phyloP scores from a whole-genome alignment of 2,888 invertebrate genomes.

The Tortrix viridana region DNA sequence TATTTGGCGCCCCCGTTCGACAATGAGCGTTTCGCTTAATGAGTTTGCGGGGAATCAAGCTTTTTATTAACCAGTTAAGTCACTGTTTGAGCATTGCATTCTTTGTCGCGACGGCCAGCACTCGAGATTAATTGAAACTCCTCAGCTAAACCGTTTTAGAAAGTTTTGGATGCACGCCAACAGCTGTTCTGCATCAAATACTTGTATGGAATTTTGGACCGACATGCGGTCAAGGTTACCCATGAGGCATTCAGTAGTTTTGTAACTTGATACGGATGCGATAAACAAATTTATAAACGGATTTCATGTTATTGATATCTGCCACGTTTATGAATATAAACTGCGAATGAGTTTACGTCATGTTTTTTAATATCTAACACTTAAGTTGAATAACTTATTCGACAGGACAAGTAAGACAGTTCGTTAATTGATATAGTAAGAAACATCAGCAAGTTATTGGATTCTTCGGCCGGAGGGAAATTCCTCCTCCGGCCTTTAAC shows the following conservation, averaged over 20 bases:
- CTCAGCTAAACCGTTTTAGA: constrained; percentile 71
- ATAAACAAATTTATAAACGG: constrained; percentile 19
- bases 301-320: constrained; percentile 15
- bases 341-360: constrained; percentile 20
- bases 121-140: constrained; percentile 65
- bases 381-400: constrained; percentile 4
- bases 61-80: constrained; percentile 48
- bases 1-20: neutral
- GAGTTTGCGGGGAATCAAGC: constrained; percentile 42
- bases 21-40: constrained; percentile 42
- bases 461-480: constrained; percentile 23
- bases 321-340: constrained; percentile 11
- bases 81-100: constrained; percentile 33
- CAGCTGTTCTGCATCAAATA: constrained; percentile 61
- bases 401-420: neutral
- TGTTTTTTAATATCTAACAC: constrained; percentile 6
- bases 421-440: neutral
- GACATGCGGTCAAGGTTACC: constrained; percentile 67
- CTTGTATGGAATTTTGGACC: constrained; percentile 63
- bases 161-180: constrained; percentile 74
- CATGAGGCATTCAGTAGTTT: constrained; percentile 10
- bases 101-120: constrained; percentile 38
- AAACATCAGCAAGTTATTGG: constrained; percentile 9
- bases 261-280: constrained; percentile 23
- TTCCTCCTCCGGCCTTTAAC: constrained; percentile 16